These are phyloP conservation scores for Parnassius apollo DNA, from an alignment of 2,888 invertebrate genomes.

Conservation along the genomic window DNA sequence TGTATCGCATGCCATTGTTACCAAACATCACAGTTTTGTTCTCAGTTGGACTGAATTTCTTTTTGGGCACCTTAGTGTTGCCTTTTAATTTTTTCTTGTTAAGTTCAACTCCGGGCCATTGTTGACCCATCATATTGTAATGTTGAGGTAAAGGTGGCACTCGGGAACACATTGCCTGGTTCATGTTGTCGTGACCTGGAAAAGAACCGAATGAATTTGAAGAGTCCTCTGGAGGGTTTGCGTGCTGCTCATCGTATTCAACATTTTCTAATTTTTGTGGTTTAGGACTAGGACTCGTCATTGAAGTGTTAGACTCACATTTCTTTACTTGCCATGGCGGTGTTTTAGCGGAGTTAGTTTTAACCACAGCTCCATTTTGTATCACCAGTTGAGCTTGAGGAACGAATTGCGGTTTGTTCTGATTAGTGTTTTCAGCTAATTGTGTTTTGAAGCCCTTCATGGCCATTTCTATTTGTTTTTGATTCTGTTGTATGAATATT, in stretches of 20 bases:
- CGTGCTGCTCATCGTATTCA: slow-evolving; percentile 63
- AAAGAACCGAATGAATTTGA: slow-evolving; percentile 56
- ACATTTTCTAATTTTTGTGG: slow-evolving; percentile 56
- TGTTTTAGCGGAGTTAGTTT: slow-evolving; percentile 76
- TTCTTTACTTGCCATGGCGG: slow-evolving; percentile 82
- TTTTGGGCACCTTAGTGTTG: slow-evolving; percentile 76
- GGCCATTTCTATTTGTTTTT: slow-evolving; percentile 77
- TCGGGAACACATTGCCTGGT: slow-evolving; percentile 83
- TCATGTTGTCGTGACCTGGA: slow-evolving; percentile 55
- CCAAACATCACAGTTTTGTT: slow-evolving; percentile 54
- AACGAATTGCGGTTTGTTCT: slow-evolving; percentile 57
- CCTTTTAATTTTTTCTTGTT: slow-evolving; percentile 81
- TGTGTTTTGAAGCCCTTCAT: slow-evolving; percentile 75
- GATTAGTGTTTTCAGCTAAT: slow-evolving; percentile 54
- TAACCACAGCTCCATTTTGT: slow-evolving; percentile 74
- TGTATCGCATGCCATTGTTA: slow-evolving; percentile 57
- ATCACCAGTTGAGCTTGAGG: slow-evolving; percentile 70
- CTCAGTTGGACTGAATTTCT: slow-evolving; percentile 58
- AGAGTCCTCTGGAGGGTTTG: slow-evolving; percentile 63
- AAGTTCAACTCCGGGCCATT: slow-evolving; percentile 62
- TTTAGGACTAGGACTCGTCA: slow-evolving; percentile 60
- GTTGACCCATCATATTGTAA: slow-evolving; percentile 72
- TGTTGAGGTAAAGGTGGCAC: slow-evolving; percentile 88
- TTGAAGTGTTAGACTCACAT: slow-evolving; percentile 50
- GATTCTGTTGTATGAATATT: slow-evolving; percentile 79